Conservation (phyloP, 1,140 invertebrate species). For the Hylaeus volcanicus region DNA sequence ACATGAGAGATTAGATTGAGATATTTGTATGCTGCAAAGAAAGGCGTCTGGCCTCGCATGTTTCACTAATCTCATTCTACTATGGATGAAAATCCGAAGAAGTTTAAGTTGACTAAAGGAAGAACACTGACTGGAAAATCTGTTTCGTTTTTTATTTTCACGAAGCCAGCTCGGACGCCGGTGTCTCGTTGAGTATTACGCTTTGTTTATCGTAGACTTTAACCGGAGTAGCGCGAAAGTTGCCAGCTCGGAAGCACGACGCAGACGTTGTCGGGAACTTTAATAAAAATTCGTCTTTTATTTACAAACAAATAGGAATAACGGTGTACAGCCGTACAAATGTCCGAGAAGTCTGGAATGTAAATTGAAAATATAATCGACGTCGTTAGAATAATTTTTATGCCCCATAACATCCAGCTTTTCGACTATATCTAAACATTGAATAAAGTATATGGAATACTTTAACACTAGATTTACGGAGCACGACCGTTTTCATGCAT, state of each 20-base stretch:
- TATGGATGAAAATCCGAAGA: too few relatives aligned
- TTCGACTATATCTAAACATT: not conserved
- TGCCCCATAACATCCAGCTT: too few relatives aligned
- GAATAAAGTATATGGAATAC: not conserved
- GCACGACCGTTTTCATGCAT: too few relatives aligned
- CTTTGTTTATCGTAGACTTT: slow-evolving; percentile 3
- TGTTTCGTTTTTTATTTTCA: not conserved
- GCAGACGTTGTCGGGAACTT: not conserved
- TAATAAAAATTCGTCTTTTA: slow-evolving; percentile 58
- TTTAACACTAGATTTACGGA: not conserved
- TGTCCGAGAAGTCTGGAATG: not conserved
- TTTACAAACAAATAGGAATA: slow-evolving; percentile 55
- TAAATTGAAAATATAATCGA: slow-evolving; percentile 4
- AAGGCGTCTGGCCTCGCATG: too few relatives aligned
- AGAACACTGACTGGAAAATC: not conserved
- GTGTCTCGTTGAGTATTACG: slow-evolving; percentile 13
- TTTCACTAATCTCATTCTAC: not conserved
- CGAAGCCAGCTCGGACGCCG: not conserved
- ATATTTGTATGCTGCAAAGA: not conserved
- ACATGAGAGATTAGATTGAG: not conserved
- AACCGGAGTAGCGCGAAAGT: not conserved
- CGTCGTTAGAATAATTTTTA: not conserved
- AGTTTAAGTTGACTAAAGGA: not conserved
- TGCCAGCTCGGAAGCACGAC: not conserved
- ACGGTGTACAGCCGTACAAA: slow-evolving; percentile 37